Evolutionary conservation across 2,797 vertebrate species (phyloP), one percentile per base, ranked within the genome.

Genomic region (Distichodus sexfasciatus): DNA sequence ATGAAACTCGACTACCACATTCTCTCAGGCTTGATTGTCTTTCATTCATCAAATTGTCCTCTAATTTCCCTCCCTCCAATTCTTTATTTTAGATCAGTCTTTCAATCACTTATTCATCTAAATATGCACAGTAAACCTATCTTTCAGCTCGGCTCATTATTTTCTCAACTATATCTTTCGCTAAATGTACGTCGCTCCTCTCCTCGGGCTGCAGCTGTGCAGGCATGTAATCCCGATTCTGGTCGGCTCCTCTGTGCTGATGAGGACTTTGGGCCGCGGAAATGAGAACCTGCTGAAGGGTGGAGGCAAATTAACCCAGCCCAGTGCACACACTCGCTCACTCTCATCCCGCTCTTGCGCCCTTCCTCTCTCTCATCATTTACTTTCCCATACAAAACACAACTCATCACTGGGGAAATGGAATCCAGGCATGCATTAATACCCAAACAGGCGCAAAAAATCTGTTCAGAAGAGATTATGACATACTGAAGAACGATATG

Each of bases 231-330:
- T 75, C 23, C 60, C 59, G 66, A 65, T 69, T 75, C 54, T 41
- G 68, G 38, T 28, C 31, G 4, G 61, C 61, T 36, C 12, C 61
- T 64, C 48, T 1, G 17, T 48, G 35, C 66, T 51, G 47, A 69
- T 69, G 60, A 74, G 66, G 66, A 64, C 36, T 38, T 65, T 24
- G 46, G 24, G 23, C 28, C 28, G 57, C 10, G 17, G 66, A 69
- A 75, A 70, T 75, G 66, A 65, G 54, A 65, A 70, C 53, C 65
- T 65, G 72, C 58, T 75, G 60, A 75, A 69, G 60, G 66, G 60
- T 38, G 47, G 38, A 65, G 17, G 53, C 44, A 65, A 64, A 69
- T 69, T 53, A 69, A 65, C 55, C 55, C 38, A 23, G 33, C 24
- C 23, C 40, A 29, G 43, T 17, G 11, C 26, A 50, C 35, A 9